These are phyloP conservation scores for Drosophila orosa DNA, from an alignment of 1,140 invertebrate species.

Conservation along the genomic window DNA sequence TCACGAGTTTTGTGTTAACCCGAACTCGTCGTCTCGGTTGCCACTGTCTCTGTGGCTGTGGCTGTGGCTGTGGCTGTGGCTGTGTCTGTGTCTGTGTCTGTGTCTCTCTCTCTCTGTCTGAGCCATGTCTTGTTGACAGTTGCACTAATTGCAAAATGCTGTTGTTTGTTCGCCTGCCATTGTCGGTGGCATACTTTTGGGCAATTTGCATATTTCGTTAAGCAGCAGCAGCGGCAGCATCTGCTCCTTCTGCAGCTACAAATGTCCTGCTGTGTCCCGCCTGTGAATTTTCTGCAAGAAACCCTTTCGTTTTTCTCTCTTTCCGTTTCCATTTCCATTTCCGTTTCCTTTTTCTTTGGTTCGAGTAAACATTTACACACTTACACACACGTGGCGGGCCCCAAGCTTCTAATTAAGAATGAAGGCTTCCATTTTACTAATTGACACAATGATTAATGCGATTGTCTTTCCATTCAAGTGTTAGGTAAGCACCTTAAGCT, in stretches of 20 bases:
- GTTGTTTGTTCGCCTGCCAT: conserved; percentile 63
- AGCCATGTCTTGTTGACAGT: conserved; percentile 67
- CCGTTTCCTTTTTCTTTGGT: conserved; percentile 2
- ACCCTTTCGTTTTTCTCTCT: neutral
- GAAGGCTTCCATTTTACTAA: conserved; percentile 41
- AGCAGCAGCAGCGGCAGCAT: conserved; percentile 42
- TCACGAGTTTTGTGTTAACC: conserved; percentile 11
- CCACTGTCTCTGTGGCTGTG: neutral
- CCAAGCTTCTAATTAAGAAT: conserved; percentile 24
- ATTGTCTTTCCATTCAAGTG: conserved; percentile 13
- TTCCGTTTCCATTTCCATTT: neutral
- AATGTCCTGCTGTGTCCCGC: conserved; percentile 33
- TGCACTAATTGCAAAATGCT: conserved; percentile 81
- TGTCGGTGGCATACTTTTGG: conserved; percentile 71
- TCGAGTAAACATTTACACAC: conserved; percentile 29
- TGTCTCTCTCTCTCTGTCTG: conserved; percentile 2
- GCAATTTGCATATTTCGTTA: conserved; percentile 80
- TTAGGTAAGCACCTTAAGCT: neutral
- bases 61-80: neutral
- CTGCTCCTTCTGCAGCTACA: conserved; percentile 1
- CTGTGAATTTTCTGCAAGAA: neutral
- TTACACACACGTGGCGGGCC: neutral
- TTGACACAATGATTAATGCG: conserved; percentile 44
- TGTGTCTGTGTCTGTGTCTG: neutral
- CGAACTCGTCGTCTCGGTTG: neutral